Conservation (phyloP, 2,888 invertebrate species). For the Melolontha melolontha region DNA sequence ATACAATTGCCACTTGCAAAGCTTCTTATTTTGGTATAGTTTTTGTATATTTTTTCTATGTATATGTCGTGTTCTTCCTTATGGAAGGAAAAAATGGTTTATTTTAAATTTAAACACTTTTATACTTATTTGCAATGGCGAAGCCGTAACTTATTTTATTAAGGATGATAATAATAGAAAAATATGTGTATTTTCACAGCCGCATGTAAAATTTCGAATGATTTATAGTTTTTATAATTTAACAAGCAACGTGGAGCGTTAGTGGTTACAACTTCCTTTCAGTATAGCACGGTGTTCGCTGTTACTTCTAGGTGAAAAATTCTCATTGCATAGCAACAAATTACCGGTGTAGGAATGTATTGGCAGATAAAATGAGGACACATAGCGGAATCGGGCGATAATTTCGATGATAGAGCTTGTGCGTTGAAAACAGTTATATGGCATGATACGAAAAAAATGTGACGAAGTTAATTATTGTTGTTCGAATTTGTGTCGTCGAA, state of each 20-base stretch:
- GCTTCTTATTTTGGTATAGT: too few relatives aligned
- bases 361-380: slow-evolving; percentile 52
- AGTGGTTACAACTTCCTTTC: slow-evolving; percentile 20
- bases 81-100: too few relatives aligned
- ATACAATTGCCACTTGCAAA: too few relatives aligned
- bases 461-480: slow-evolving; percentile 36
- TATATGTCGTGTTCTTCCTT: too few relatives aligned
- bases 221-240: slow-evolving; percentile 18
- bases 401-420: slow-evolving; percentile 50
- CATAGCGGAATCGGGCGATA: slow-evolving; percentile 52
- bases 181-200: not conserved
- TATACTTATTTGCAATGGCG: too few relatives aligned
- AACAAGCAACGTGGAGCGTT: slow-evolving; percentile 11
- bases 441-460: slow-evolving; percentile 37
- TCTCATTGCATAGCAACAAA: slow-evolving; percentile 43
- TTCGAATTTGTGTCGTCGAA: slow-evolving; percentile 32
- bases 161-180: too few relatives aligned
- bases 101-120: too few relatives aligned
- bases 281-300: slow-evolving; percentile 19
- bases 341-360: slow-evolving; percentile 40
- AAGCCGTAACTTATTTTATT: too few relatives aligned
- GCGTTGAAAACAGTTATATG: slow-evolving; percentile 49
- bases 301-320: slow-evolving; percentile 36
- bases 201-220: not conserved
- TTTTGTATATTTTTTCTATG: too few relatives aligned